phyloP scores from a whole-genome alignment of 1,140 invertebrate genomes.

The Drosophila pectinifera region DNA sequence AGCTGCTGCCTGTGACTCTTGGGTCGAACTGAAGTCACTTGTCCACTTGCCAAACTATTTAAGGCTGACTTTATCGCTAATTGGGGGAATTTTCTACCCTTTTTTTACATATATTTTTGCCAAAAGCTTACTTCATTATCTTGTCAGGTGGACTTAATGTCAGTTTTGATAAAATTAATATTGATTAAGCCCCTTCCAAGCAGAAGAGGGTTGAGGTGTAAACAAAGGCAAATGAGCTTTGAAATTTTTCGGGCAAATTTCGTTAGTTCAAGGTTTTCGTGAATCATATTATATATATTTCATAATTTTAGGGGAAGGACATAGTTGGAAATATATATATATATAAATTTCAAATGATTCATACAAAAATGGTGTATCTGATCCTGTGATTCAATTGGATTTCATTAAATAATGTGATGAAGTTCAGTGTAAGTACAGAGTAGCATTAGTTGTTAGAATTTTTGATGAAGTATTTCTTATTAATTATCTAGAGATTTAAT shows the following conservation, averaged over 20 bases:
- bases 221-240: slow-evolving; percentile 12
- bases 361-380: not conserved
- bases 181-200: slow-evolving; percentile 65
- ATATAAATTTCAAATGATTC: not conserved
- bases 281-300: slow-evolving; percentile 19
- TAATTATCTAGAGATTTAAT: too few species aligned
- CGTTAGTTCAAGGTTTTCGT: slow-evolving; percentile 26
- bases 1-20: slow-evolving; percentile 32
- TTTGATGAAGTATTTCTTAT: too few species aligned
- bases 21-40: slow-evolving; percentile 47
- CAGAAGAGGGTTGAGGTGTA: not conserved
- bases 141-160: slow-evolving; percentile 69
- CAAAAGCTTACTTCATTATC: slow-evolving; percentile 65
- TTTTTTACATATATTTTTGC: slow-evolving; percentile 23
- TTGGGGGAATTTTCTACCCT: slow-evolving; percentile 53
- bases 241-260: slow-evolving; percentile 20
- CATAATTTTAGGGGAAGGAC: slow-evolving; percentile 20
- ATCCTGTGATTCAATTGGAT: too few species aligned
- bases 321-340: not conserved
- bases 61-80: slow-evolving; percentile 42
- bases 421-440: too few species aligned
- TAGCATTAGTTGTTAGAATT: too few species aligned
- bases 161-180: slow-evolving; percentile 56
- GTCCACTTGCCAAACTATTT: slow-evolving; percentile 60
- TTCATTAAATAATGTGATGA: too few species aligned